Evolutionary conservation across 2,113 vertebrate species (phyloP).

Genomic region (Rhinoderma darwinii): DNA sequence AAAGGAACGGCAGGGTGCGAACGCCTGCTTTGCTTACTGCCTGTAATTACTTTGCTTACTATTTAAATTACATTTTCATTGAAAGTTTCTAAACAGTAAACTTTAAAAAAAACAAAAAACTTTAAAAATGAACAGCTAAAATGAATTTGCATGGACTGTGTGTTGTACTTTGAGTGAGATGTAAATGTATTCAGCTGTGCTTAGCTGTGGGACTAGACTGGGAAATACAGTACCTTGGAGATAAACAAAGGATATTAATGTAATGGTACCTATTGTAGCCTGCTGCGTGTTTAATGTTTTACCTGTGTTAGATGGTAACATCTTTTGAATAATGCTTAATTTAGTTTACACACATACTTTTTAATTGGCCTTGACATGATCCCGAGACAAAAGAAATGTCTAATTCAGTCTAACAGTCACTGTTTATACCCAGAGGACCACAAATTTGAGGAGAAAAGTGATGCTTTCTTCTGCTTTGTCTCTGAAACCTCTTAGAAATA

Average conservation of each 20-base stretch:
- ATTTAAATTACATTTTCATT: neutral
- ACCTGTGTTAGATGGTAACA: conserved; percentile 85
- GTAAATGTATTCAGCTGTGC: conserved; percentile 86
- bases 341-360: conserved; percentile 83
- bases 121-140: conserved; percentile 76
- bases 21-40: neutral
- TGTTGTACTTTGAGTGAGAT: conserved; percentile 74
- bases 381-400: conserved; percentile 93
- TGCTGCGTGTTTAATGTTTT: conserved; percentile 78
- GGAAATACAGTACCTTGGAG: conserved; percentile 80
- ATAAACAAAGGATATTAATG: conserved; percentile 86
- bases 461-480: conserved; percentile 78
- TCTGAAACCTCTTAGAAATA: conserved; percentile 66
- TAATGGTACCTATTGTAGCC: conserved; percentile 87
- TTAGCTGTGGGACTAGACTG: conserved; percentile 75
- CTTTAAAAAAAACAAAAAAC: neutral
- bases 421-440: conserved; percentile 80
- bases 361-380: conserved; percentile 91
- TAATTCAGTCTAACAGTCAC: conserved; percentile 94
- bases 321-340: conserved; percentile 79
- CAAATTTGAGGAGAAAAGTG: conserved; percentile 76
- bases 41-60: neutral
- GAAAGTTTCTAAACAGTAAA: conserved; percentile 12
- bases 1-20: neutral
- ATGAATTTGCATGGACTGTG: conserved; percentile 77